phyloP scores from a whole-genome alignment of 2,888 invertebrate genomes.

The Pseudeuparius sepicola region DNA sequence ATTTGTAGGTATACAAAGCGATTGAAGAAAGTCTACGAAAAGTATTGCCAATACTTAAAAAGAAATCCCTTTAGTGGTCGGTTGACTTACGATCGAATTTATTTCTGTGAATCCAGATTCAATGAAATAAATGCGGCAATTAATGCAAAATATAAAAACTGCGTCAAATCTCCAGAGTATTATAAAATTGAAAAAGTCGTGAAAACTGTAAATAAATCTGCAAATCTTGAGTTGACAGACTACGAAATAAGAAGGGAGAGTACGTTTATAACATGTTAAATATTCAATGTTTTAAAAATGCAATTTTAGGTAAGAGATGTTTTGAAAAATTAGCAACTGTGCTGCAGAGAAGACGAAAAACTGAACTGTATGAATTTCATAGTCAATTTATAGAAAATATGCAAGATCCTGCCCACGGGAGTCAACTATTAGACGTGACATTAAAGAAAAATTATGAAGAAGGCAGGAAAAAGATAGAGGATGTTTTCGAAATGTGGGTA shows the following conservation, averaged over 20 bases:
- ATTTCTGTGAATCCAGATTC: conserved; percentile 27
- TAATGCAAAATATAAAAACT: conserved; percentile 31
- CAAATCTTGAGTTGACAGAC: conserved; percentile 26
- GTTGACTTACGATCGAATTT: conserved; percentile 27
- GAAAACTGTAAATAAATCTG: conserved; percentile 25
- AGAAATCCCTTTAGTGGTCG: conserved; percentile 30
- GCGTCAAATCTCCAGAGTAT: conserved; percentile 31
- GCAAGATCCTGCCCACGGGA: conserved; percentile 31
- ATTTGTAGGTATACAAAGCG: conserved; percentile 24
- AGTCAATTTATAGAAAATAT: conserved; percentile 23
- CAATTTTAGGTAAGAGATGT: conserved; percentile 27
- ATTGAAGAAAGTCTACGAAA: conserved; percentile 27
- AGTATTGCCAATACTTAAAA: conserved; percentile 29
- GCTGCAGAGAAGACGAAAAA: conserved; percentile 30
- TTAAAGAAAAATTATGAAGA: conserved; percentile 27
- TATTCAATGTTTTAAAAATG: too few species aligned
- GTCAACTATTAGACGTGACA: conserved; percentile 26
- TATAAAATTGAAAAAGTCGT: conserved; percentile 30
- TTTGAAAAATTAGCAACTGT: conserved; percentile 33
- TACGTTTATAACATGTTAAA: too few species aligned
- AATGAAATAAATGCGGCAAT: conserved; percentile 30
- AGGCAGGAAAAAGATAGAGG: conserved; percentile 27
- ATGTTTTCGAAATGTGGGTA: conserved; percentile 29
- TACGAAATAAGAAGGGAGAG: conserved; percentile 28
- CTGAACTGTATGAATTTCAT: conserved; percentile 32